Base-by-base conservation (phyloP, 2,113 vertebrate species). In the Clarias batrachus region DNA sequence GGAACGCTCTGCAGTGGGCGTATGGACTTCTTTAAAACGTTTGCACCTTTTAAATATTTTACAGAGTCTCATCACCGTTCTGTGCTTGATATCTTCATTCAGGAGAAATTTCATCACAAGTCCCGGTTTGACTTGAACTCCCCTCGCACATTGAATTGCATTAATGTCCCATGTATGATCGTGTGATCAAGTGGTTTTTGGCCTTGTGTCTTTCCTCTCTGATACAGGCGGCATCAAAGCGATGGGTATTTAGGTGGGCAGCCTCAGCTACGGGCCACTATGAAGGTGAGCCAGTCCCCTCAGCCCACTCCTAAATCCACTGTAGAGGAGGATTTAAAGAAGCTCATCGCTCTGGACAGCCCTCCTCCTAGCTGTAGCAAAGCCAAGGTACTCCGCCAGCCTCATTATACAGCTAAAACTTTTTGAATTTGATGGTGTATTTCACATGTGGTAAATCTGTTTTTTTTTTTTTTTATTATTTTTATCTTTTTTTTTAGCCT, bases 271-370 rank as follows among this genome's bases (percentile, higher is more conserved):
- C 95, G 97, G 3, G 96, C 97, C 4, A 97, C 97, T 5, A 95
- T 97, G 0, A 94, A 97, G 90, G 97, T 77, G 80, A 99, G 88
- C 95, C 96, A 97, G 0, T 98, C 97, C 4, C 97, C 97, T 0
- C 97, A 98, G 91, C 93, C 93, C 78, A 89, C 95, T 3, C 94
- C 96, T 81, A 97, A 97, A 90, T 96, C 97, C 83, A 97, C 96
- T 0, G 93, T 98, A 0, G 97, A 99, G 90, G 98, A 99, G 85
- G 97, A 99, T 30, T 91, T 97, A 82, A 98, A 98, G 95, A 96
- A 97, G 87, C 91, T 98, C 88, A 95, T 95, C 3, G 91, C 96
- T 87, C 94, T 96, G 7, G 97, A 99, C 88, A 98, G 95, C 85
- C 96, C 97, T 59, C 96, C 96, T 84, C 96, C 25, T 94, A 91